Evolutionary conservation across 2,113 vertebrate genomes (phyloP), one percentile per base, ranked within the genome.

Genomic region (Takifugu flavidus): DNA sequence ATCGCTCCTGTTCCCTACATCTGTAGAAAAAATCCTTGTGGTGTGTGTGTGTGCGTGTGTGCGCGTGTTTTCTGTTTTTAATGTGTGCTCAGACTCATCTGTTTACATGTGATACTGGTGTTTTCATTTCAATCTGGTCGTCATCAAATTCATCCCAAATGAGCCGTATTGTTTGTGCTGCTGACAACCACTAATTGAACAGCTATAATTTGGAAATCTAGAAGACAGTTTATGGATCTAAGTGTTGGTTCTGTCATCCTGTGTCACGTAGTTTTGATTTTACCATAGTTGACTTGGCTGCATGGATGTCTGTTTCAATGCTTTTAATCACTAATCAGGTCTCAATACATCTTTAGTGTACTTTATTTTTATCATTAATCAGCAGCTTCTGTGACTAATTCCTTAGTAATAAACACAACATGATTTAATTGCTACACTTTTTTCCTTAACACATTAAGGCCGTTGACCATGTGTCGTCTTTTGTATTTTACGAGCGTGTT

Each of bases 141-240:
- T 31, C 7, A 31, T 6, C 5, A 31, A 31, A 31, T 31, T 39
- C 74, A 27, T 44, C 58, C 61, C 20, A 20, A 20, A 1, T 20
- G 20, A 20, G 20, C 45, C 69, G 62, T 79, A 82, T 52, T 58
- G 70, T 68, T 57, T 70, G 42, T 75, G 34, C 27, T 72, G n/a
- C 54, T 7, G 13, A 50, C 49, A 78, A 66, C 72, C 65, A 86
- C 78, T 81, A 82, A 87, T 85, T 42, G 65, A 67, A 53, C 0
- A 74, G 44, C 4, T 42, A 5, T 71, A 42, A 62, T 82, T 59
- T 82, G 83, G 74, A 81, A 68, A 70, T n/a, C 13, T 13, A 53
- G 45, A 62, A 53, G 58, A 34, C 53, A 5, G 4, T 42, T 68
- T 47, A 43, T 52, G 49, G 61, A 47, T 43, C 75, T 13, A 20